phyloP scores from a whole-genome alignment of 2,797 vertebrate genomes.

The Lycodopsis pacificus region DNA sequence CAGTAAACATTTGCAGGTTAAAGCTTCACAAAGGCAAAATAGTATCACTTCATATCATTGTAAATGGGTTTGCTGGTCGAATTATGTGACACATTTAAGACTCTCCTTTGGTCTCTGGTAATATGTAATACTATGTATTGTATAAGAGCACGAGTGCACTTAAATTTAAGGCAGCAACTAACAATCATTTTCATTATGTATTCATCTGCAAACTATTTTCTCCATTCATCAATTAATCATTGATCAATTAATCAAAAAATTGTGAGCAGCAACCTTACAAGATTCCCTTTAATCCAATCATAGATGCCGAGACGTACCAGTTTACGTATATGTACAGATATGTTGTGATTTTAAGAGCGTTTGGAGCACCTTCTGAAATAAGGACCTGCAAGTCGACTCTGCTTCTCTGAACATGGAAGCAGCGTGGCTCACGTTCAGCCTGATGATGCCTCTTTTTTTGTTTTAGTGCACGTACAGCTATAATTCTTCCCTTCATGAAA shows the following conservation, averaged over 20 bases:
- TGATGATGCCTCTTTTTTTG: not conserved
- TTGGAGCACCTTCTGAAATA: conserved; percentile 8
- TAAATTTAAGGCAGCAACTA: not conserved
- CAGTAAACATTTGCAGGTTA: not conserved
- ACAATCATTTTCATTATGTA: not conserved
- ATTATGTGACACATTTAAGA: not conserved
- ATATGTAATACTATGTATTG: not conserved
- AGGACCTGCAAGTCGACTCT: not conserved
- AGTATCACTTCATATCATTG: not conserved
- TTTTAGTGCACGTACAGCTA: conserved; percentile 1
- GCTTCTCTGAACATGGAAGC: conserved; percentile 6
- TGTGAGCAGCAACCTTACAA: not conserved
- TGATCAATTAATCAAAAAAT: not conserved
- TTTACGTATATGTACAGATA: not conserved
- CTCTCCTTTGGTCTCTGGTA: not conserved
- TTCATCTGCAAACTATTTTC: not conserved
- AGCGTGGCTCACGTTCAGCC: not conserved
- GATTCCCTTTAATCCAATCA: not conserved
- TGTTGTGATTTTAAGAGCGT: conserved; percentile 4
- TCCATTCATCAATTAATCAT: not conserved
- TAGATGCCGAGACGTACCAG: not conserved
- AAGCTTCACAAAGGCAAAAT: not conserved
- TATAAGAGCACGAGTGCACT: not conserved
- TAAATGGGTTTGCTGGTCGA: not conserved
- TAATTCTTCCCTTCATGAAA: conserved; percentile 43